Evolutionary conservation across 2,888 invertebrate species (phyloP).

Genomic region (Euclidia mi): DNA sequence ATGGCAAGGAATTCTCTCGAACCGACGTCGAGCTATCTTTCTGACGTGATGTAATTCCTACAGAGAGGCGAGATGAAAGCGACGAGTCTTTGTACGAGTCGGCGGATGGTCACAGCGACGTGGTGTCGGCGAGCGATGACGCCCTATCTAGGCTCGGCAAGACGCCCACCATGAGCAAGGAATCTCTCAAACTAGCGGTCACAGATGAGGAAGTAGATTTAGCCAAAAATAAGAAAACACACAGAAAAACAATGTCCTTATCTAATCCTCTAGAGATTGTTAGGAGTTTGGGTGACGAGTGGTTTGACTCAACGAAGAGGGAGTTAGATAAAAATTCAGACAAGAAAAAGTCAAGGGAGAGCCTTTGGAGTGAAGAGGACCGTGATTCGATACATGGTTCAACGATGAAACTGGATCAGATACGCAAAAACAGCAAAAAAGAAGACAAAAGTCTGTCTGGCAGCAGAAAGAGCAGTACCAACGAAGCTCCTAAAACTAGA

Average conservation of each 20-base stretch:
- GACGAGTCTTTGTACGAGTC: slow-evolving; percentile 87
- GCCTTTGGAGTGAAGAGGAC: slow-evolving; percentile 87
- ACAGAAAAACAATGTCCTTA: slow-evolving; percentile 86
- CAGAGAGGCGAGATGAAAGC: slow-evolving; percentile 86
- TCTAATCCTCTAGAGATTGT: slow-evolving; percentile 87
- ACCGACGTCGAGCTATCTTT: slow-evolving; percentile 19
- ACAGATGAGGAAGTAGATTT: slow-evolving; percentile 84
- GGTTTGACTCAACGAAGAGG: slow-evolving; percentile 80
- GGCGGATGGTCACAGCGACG: slow-evolving; percentile 85
- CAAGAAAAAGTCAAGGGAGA: slow-evolving; percentile 85
- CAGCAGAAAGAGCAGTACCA: slow-evolving; percentile 75
- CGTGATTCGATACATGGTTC: slow-evolving; percentile 83
- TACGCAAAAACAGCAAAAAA: slow-evolving; percentile 82
- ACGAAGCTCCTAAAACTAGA: slow-evolving; percentile 77
- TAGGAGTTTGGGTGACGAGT: slow-evolving; percentile 84
- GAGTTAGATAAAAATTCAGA: slow-evolving; percentile 80
- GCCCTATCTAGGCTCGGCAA: slow-evolving; percentile 78
- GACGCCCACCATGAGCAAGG: slow-evolving; percentile 85
- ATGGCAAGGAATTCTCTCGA: slow-evolving; percentile 64
- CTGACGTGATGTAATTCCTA: slow-evolving; percentile 57
- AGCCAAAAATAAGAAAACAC: slow-evolving; percentile 76
- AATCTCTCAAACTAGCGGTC: slow-evolving; percentile 83
- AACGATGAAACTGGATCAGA: slow-evolving; percentile 75
- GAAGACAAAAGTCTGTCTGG: slow-evolving; percentile 75
- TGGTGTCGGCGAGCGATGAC: slow-evolving; percentile 84